Evolutionary conservation across 2,797 vertebrate species (phyloP), one percentile per base, ranked within the genome.

Genomic region (Enteromius fasciolatus): DNA sequence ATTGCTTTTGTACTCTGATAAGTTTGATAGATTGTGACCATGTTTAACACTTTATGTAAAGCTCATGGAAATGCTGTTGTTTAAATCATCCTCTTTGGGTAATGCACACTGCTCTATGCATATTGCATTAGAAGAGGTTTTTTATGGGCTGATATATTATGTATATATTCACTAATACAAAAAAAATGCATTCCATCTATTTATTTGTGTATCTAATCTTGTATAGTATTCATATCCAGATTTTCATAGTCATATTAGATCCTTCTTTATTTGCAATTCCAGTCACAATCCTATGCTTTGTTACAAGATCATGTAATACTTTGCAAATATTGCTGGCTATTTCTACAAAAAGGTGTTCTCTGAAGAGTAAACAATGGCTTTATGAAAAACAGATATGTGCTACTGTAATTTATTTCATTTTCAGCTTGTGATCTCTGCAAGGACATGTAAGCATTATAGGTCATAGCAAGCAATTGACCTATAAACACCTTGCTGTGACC

Each of bases 1-100:
- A 31, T 15, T 41, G 8, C 7, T 4, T 87, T 87, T 89, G 88
- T 83, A 73, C 85, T 80, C 69, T 82, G 39, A 33, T 39, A 50
- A 81, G 48, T 73, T 73, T 48, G 28, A 80, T 73, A 73, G 54
- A 73, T 68, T 78, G 82, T 74, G 67, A 61, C 64, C 23, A 41
- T 68, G 79, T 50, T 48, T 67, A 41, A 48, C 50, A 15, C 36
- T 69, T 44, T 25, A 41, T 44, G 67, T 69, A 46, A 84, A 82
- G 50, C 78, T 36, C 76, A 50, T 54, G 69, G 15, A 63, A 76
- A 76, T 63, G 57, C 8, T 31, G 4, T 41, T 20, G 54, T 76
- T 76, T 76, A 41, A 61, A 44, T 76, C 54, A 59, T 46, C 36
- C n/a, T 46, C 39, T 76, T 76, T 10, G n/a, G 74, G 41, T 46